Base-by-base conservation (phyloP, 2,888 invertebrate species). In the Notodonta dromedarius region DNA sequence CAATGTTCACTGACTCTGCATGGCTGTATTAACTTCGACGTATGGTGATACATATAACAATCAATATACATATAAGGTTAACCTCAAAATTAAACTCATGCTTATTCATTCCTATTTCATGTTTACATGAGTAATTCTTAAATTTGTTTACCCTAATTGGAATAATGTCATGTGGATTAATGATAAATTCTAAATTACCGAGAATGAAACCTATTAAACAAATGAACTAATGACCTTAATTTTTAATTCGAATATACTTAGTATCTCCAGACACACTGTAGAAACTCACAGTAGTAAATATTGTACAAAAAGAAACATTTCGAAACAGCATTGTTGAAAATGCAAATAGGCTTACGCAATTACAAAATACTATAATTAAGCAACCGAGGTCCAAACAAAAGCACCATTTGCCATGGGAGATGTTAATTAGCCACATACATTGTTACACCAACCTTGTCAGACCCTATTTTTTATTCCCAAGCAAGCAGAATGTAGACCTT, bases 401-500 rank as follows among this genome's bases (percentile, higher is more conserved):
- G 65, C 59, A 66, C 56, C 55, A 63, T 63, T 64, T 71, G 53
- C 62, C 62, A 74, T 73, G 67, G 75, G 70, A 71, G 64, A 80
- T 78, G 78, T 74, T 84, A 83, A 87, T 88, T 87, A 83, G 76
- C 71, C 69, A 80, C 78, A 77, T 79, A 77, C 83, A 85, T 85
- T 86, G 85, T 86, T 82, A 77, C 67, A 68, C 76, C 79, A 83
- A 85, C 87, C 86, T 88, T 83, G 83, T 64, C 73, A 70, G 74
- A 71, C 82, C 82, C 78, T 77, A 70, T 69, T 79, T 80, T 81
- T 81, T 78, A 77, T 84, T 84, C 79, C 72, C 82, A 83, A 74
- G 73, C 69, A 65, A 16, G 56, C 32, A 53, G 39, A 56, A 56
- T 64, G 64, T 67, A 82, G 73, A 78, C 80, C 77, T 83, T 77